A percentile compares a stretch with the other conserved stretches of the same genome.
These are phyloP conservation scores for Drosophila ezoana DNA, from an alignment of 2,888 invertebrate species.

Conservation along the genomic window DNA sequence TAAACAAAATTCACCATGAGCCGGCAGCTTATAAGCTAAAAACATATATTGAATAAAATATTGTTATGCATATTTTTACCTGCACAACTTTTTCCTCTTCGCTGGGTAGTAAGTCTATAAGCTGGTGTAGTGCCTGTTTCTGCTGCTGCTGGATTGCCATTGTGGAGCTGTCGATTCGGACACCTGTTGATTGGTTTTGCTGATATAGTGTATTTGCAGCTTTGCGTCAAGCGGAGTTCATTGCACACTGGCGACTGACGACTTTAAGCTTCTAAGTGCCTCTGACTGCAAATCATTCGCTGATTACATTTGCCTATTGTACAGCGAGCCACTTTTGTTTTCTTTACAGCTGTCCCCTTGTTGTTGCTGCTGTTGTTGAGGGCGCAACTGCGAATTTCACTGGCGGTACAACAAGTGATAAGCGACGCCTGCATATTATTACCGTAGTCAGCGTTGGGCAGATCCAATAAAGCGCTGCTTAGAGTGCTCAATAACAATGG, in stretches of 20 bases:
- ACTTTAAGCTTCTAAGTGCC: constrained; percentile 32
- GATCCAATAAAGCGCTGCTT: constrained; percentile 36
- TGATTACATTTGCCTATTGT: constrained; percentile 56
- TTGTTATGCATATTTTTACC: constrained; percentile 39
- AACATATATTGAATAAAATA: not conserved
- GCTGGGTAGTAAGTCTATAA: constrained; percentile 56
- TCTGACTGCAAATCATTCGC: constrained; percentile 27
- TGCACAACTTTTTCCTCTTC: constrained; percentile 58
- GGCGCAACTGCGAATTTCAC: constrained; percentile 35
- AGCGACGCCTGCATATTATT: constrained; percentile 60
- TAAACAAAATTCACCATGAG: too few relatives aligned
- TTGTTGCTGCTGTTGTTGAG: constrained; percentile 30
- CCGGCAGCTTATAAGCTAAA: too few relatives aligned
- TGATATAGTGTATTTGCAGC: not conserved
- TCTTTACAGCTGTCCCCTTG: constrained; percentile 33
- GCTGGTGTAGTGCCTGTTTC: constrained; percentile 48
- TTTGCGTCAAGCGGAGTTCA: constrained; percentile 31
- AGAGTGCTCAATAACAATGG: constrained; percentile 27
- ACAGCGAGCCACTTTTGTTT: constrained; percentile 49
- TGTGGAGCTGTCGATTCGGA: constrained; percentile 13
- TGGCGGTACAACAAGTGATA: constrained; percentile 53
- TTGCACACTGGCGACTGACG: constrained; percentile 25
- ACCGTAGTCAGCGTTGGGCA: constrained; percentile 31
- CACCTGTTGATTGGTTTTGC: constrained; percentile 49
- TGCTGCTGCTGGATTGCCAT: constrained; percentile 49